A percentile compares a stretch with the other conserved stretches of the same genome.
phyloP scores from a whole-genome alignment of 1,140 invertebrate genomes.

The Anastatus disparis region DNA sequence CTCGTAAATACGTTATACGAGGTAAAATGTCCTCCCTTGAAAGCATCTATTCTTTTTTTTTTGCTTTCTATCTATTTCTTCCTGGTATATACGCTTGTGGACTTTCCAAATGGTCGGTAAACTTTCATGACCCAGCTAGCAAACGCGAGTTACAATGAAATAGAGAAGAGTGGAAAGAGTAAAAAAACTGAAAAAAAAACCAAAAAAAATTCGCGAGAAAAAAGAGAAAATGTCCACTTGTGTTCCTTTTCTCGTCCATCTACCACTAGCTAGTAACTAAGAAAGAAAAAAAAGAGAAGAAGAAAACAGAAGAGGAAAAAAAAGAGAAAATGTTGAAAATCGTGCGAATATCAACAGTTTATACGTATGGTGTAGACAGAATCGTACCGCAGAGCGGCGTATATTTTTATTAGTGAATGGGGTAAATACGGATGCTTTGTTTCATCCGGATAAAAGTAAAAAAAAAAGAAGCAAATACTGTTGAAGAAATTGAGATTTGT shows the following conservation, averaged over 20 bases:
- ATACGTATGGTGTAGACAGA: background rate
- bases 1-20: slow-evolving; percentile 39
- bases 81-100: background rate
- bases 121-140: slow-evolving; percentile 39
- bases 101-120: slow-evolving; percentile 38
- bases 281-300: background rate
- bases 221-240: no score
- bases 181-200: no score
- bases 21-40: slow-evolving; percentile 25
- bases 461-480: background rate
- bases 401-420: slow-evolving; percentile 10
- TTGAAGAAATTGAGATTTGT: background rate
- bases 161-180: no score
- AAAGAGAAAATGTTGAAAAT: no score
- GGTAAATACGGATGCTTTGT: background rate
- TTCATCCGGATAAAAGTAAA: no score
- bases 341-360: background rate
- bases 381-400: background rate
- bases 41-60: slow-evolving; percentile 16
- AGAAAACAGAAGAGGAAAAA: no score
- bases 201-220: background rate
- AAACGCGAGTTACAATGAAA: no score
- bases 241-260: background rate
- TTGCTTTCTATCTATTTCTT: slow-evolving; percentile 13
- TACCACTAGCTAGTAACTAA: background rate